Percentiles rank a stretch among this genome's conserved stretches.
phyloP scores from a whole-genome alignment of 2,797 vertebrate genomes.

The Euthynnus affinis region DNA sequence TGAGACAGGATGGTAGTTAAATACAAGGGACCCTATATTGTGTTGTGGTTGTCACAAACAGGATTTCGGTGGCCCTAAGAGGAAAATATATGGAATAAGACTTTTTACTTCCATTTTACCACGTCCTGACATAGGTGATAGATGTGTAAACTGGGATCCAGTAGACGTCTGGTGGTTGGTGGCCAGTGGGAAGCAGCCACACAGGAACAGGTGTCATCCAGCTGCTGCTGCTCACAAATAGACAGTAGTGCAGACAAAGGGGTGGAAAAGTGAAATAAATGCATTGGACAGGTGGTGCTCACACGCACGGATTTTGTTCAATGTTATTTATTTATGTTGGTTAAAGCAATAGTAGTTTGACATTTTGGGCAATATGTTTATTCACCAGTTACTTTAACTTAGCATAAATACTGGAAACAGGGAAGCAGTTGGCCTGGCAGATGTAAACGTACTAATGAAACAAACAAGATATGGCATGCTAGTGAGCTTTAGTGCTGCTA shows the following conservation, averaged over 20 bases:
- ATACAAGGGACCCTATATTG: slow-evolving; percentile 28
- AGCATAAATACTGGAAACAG: no score
- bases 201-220: slow-evolving; percentile 53
- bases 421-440: no score
- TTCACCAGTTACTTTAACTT: no score
- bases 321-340: background rate
- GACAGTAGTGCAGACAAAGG: background rate
- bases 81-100: slow-evolving; percentile 36
- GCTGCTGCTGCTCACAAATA: slow-evolving; percentile 47
- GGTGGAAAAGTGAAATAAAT: background rate
- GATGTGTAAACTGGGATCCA: slow-evolving; percentile 16
- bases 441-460: no score
- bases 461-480: no score
- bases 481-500: no score
- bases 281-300: background rate
- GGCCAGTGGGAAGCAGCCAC: slow-evolving; percentile 24
- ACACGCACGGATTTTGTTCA: fast-evolving
- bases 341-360: background rate
- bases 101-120: slow-evolving; percentile 16
- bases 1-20: slow-evolving; percentile 62
- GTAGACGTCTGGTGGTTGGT: background rate
- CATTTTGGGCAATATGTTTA: background rate
- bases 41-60: slow-evolving; percentile 48
- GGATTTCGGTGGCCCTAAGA: slow-evolving; percentile 41
- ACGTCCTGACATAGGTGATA: slow-evolving; percentile 34